Base-by-base conservation (phyloP, 92 coral and sea anemone genomes). In the Parazoanthus swiftii region DNA sequence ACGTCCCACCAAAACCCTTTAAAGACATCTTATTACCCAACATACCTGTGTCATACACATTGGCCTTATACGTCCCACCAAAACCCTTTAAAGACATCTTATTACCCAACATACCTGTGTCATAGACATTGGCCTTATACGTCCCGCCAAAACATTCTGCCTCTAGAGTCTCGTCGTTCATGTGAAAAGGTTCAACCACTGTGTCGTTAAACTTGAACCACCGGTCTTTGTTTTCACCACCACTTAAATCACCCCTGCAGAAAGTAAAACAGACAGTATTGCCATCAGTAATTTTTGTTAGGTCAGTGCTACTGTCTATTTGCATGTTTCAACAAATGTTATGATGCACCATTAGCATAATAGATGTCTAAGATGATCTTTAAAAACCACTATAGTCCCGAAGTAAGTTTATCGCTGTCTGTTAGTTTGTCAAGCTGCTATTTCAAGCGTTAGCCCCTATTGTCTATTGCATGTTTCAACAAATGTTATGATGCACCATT, bases 91-190 rank as follows among this genome's bases (percentile, higher is more conserved):
- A 29, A 0, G 33, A 29, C 33, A 29, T 29, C 0, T 0, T 0
- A 29, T 29, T 35, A 37, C 20, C 29, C 63, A 29, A 46, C 95
- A 5, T 87, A 94, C 98, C 98, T 2, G 98, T 93, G 65, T 94
- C 98, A 38, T 95, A 95, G 11, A 95, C 95, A 50, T 92, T 95
- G 5, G 98, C 98, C 75, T 91, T 95, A 86, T 95, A 95, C 9
- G 98, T 95, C 4, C 98, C 98, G n/a, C 98, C 98, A 90, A 95
- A 95, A 81, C 98, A 95, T 75, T 95, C 95, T 3, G 95, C 95
- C 77, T 95, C 98, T 43, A 95, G 91, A 2, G 91, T 82, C 85
- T 91, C 98, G 66, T 93, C 95, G 65, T 91, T 93, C 98, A 95
- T 95, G 72, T 91, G 91, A 59, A 93, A 95, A 74, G 92, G 93